These are phyloP conservation scores for Leptinotarsa undecemlineata DNA, from an alignment of 1,140 invertebrate genomes.

Conservation along the genomic window DNA sequence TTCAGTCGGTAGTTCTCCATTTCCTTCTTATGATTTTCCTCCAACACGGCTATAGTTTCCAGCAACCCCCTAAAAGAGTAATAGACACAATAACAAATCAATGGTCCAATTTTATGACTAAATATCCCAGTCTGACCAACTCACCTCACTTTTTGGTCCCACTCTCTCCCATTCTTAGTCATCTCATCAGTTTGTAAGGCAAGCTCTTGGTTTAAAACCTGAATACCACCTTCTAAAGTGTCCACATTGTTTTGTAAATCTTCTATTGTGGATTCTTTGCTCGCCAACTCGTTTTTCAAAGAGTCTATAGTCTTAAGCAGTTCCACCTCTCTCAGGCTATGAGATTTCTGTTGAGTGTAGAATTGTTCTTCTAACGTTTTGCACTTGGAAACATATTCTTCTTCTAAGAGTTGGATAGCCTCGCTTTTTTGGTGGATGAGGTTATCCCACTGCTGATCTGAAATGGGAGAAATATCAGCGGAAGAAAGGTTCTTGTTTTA, in stretches of 20 bases:
- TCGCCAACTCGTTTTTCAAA: constrained; percentile 51
- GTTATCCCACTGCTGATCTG: constrained; percentile 61
- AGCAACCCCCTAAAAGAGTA: constrained; percentile 45
- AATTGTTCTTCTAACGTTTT: constrained; percentile 57
- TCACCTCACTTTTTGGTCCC: constrained; percentile 52
- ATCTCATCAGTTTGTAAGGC: constrained; percentile 46
- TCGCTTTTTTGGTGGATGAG: constrained; percentile 60
- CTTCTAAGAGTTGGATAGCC: constrained; percentile 58
- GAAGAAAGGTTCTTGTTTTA: too few species aligned
- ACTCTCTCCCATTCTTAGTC: constrained; percentile 44
- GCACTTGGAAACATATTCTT: constrained; percentile 59
- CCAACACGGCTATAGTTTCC: constrained; percentile 46
- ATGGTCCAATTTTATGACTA: too few species aligned
- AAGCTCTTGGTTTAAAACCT: constrained; percentile 54
- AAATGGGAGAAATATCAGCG: constrained; percentile 27
- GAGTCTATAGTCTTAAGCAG: constrained; percentile 53
- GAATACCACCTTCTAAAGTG: constrained; percentile 54
- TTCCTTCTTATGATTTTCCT: constrained; percentile 49
- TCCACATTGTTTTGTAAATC: constrained; percentile 55
- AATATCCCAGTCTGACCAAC: neutral
- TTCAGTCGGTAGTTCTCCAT: constrained; percentile 43
- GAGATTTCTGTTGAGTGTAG: constrained; percentile 52
- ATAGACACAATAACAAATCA: too few species aligned
- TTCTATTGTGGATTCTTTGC: constrained; percentile 51
- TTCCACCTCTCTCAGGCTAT: constrained; percentile 50